Percentiles rank a stretch among this genome's conserved stretches.
These are phyloP conservation scores for Elephas maximus DNA, from an alignment of 2,113 vertebrate species.

Conservation along the genomic window DNA sequence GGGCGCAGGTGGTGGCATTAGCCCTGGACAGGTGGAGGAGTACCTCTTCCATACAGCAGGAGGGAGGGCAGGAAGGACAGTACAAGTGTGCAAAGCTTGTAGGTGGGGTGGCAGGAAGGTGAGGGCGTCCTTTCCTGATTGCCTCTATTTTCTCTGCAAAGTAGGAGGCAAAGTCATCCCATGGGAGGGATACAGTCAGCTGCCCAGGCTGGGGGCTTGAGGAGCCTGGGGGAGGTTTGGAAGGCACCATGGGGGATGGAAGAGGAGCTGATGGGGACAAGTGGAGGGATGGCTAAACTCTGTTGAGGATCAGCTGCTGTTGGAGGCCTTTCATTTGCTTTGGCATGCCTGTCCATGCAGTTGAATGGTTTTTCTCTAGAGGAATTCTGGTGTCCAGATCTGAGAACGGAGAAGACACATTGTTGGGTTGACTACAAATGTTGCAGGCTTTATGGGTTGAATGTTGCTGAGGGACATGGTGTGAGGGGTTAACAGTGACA, in stretches of 20 bases:
- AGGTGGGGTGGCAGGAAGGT: slow-evolving; percentile 75
- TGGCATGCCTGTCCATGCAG: background rate
- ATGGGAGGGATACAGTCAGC: background rate
- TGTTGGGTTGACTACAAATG: background rate
- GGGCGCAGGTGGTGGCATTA: slow-evolving; percentile 48
- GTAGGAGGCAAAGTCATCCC: slow-evolving; percentile 61
- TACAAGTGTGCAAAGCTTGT: background rate
- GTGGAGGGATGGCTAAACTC: background rate
- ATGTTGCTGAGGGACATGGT: background rate
- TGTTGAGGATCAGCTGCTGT: background rate
- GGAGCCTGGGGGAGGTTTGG: background rate
- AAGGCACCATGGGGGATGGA: background rate
- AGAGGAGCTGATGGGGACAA: background rate
- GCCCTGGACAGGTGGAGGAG: slow-evolving; percentile 29
- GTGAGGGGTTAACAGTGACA: background rate
- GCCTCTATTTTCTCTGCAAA: slow-evolving; percentile 76
- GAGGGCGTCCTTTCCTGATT: slow-evolving; percentile 62
- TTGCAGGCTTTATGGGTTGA: background rate
- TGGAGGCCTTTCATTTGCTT: background rate
- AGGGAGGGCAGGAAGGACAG: slow-evolving; percentile 61
- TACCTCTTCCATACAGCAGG: background rate
- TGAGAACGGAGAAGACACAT: background rate
- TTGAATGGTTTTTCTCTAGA: background rate
- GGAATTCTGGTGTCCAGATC: background rate
- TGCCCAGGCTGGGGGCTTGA: background rate